A percentile compares a stretch with the other conserved stretches of the same genome.
Evolutionary conservation across 2,113 vertebrate genomes (phyloP).

Genomic region (Cepphus grylle): DNA sequence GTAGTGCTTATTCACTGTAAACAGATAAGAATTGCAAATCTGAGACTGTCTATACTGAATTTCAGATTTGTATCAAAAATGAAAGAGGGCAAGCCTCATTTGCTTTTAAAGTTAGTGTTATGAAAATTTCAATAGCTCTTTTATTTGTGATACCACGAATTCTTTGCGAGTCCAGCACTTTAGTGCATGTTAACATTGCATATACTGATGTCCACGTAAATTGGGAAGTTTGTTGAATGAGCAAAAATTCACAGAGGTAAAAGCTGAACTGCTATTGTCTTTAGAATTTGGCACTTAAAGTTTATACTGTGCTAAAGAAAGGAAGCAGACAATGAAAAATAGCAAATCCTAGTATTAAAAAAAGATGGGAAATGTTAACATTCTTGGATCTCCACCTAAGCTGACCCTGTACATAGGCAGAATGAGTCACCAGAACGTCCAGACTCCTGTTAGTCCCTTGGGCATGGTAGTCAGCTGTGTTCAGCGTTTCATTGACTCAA

Average conservation of each 20-base stretch:
- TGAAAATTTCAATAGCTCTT: neutral
- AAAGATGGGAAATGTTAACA: neutral
- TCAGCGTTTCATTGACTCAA: neutral
- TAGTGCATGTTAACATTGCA: neutral
- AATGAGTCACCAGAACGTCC: conserved; percentile 27
- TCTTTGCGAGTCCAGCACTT: neutral
- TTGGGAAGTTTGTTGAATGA: neutral
- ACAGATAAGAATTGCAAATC: neutral
- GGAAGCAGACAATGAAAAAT: neutral
- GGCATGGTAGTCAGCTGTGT: neutral
- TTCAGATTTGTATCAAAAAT: neutral
- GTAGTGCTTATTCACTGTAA: neutral
- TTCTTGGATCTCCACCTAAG: neutral
- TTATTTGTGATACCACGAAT: neutral
- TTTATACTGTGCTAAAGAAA: neutral
- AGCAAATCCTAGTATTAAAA: neutral
- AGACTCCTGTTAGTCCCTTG: neutral
- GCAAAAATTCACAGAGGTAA: neutral
- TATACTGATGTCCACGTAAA: neutral
- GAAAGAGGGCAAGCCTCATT: neutral
- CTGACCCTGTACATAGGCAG: neutral
- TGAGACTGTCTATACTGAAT: neutral
- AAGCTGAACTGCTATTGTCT: neutral
- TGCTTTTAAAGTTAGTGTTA: neutral
- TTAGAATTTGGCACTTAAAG: neutral